Evolutionary conservation across 1,140 invertebrate genomes (phyloP), one percentile per base, ranked within the genome.

Genomic region (Euwallacea similis): DNA sequence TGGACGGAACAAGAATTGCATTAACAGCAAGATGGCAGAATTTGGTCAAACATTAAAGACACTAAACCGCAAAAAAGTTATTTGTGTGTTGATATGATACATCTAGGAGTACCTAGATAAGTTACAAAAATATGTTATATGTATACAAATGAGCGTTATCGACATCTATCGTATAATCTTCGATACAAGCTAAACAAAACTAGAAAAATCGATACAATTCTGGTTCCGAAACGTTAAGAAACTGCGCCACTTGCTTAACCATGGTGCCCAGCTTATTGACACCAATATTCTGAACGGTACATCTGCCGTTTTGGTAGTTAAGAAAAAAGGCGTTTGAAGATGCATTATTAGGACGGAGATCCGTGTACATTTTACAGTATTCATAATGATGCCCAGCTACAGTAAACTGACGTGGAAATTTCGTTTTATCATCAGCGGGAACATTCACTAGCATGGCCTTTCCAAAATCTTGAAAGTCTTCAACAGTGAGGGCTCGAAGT

Each of bases 241-340:
- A 79, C 9, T 43, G 69, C 42, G 75, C 75, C 11, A 81, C 75
- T 70, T 74, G 21, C 72, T 77, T 77, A n/a, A 73, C 76, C 59
- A 77, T 76, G 10, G 10, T n/a, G 9, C 67, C 73, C 60, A 78
- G 60, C 64, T 77, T 79, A 63, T 80, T 77, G 58, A 72, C 75
- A 0, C 75, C 79, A 41, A 79, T 74, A 11, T 50, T 42, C 63
- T 79, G 78, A 43, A 54, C 61, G 13, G 61, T 76, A 77, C 79
- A 60, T 75, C 13, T 50, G 9, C 46, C 46, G 13, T 50, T 50
- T 50, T 50, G 46, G 13, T 50, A 50, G 6, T 50, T 75, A 44
- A 80, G 42, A 33, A 69, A 72, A 64, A 74, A 65, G 6, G 42
- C 41, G 7, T 46, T 42, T 7, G 44, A 46, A 15, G 54, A 9